phyloP scores from a whole-genome alignment of 1,140 invertebrate genomes.

The Tribolium castaneum region DNA sequence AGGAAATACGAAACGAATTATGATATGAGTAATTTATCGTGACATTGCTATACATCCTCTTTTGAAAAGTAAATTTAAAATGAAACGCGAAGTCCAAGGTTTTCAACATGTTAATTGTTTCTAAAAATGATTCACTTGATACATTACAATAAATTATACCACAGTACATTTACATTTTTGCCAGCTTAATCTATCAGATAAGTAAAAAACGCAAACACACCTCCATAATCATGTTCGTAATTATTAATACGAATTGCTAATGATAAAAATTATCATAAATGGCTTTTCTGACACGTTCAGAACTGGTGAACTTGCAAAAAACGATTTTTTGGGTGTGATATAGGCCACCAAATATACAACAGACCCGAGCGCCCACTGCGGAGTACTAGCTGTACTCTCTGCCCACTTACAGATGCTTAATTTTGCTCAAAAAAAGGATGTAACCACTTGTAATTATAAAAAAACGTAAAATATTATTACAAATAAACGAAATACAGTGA shows the following conservation, averaged over 20 bases:
- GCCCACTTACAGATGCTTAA: neutral
- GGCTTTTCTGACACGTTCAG: neutral
- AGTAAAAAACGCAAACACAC: slow-evolving; percentile 12
- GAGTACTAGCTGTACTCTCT: neutral
- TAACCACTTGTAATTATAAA: too few species aligned
- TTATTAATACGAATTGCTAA: slow-evolving; percentile 21
- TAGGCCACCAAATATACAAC: neutral
- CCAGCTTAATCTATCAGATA: slow-evolving; percentile 22
- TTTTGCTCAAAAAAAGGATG: too few species aligned
- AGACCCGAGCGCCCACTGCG: neutral
- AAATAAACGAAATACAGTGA: too few species aligned
- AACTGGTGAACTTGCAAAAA: neutral
- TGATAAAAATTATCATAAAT: slow-evolving; percentile 15
- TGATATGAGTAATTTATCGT: slow-evolving; percentile 37
- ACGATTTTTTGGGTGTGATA: neutral
- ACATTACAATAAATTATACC: slow-evolving; percentile 12
- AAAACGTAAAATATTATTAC: too few species aligned
- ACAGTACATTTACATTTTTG: slow-evolving; percentile 25
- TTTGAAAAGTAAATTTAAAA: slow-evolving; percentile 32
- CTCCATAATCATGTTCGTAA: slow-evolving; percentile 17
- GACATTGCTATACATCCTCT: slow-evolving; percentile 39
- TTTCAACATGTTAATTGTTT: slow-evolving; percentile 30
- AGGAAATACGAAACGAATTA: slow-evolving; percentile 37
- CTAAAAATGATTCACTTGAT: slow-evolving; percentile 31
- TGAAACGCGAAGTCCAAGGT: slow-evolving; percentile 39